Percentiles rank a stretch among this genome's conserved stretches.
phyloP scores from a whole-genome alignment of 2,888 invertebrate species.

The Apocheima hispidaria region DNA sequence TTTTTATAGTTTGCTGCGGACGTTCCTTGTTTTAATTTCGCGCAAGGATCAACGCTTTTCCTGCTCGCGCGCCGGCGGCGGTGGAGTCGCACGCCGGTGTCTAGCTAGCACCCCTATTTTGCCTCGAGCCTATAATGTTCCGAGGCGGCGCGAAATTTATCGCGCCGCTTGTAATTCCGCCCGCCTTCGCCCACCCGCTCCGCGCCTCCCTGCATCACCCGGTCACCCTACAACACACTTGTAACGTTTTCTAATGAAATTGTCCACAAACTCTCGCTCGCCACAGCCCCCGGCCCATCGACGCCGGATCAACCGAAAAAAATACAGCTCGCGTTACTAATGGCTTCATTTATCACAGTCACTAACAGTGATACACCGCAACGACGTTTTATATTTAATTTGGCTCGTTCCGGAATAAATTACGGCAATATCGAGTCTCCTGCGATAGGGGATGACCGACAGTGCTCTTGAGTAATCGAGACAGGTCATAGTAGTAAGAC shows the following conservation, averaged over 20 bases:
- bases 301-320: conserved; percentile 85
- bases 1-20: conserved; percentile 78
- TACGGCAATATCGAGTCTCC: conserved; percentile 79
- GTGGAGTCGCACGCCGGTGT: conserved; percentile 50
- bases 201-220: conserved; percentile 71
- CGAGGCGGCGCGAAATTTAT: conserved; percentile 83
- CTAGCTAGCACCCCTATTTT: conserved; percentile 61
- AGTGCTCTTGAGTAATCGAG: conserved; percentile 75
- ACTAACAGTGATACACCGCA: conserved; percentile 86
- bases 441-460: conserved; percentile 75
- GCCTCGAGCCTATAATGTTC: conserved; percentile 78
- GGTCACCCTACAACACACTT: conserved; percentile 80
- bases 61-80: conserved; percentile 53
- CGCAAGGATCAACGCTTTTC: conserved; percentile 70
- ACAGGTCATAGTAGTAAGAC: conserved; percentile 74
- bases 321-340: conserved; percentile 85
- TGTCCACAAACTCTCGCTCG: conserved; percentile 82
- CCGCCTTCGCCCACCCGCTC: conserved; percentile 71
- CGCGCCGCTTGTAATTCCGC: conserved; percentile 81
- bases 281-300: conserved; percentile 77
- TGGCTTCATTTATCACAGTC: conserved; percentile 86
- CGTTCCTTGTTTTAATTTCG: conserved; percentile 82
- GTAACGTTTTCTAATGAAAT: conserved; percentile 86
- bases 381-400: conserved; percentile 86
- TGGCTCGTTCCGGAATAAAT: conserved; percentile 83